Evolutionary conservation across 23 tunicate species (phyloP), one percentile per base, ranked within the genome.

Genomic region (Clavelina lepadiformis): DNA sequence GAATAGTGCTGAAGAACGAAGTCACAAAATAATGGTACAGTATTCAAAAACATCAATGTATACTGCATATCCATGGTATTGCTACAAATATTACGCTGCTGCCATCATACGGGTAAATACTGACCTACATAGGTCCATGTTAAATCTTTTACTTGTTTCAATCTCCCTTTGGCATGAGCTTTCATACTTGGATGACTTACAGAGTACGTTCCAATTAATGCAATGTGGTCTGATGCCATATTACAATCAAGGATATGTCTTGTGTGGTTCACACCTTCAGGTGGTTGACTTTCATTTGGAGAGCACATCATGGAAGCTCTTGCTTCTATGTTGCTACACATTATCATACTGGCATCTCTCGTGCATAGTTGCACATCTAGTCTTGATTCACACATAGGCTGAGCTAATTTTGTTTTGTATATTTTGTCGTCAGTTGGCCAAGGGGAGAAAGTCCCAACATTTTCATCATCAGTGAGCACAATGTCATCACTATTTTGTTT

Each of bases 211-310:
- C 78, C 86, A 35, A 80, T 26, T 1, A 70, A 35, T 1, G 78
- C 72, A n/a, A 80, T 25, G 36, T 70, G 86, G 66, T 70, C 77
- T 61, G 84, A 78, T 6, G 75, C 46, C 78, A 80, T 80, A 2
- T 35, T 31, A 51, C 58, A 56, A 45, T 70, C 72, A 4, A 71
- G 57, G 33, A 70, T 50, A 35, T 63, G 77, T 1, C 86, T 37
- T 32, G 68, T 69, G 2, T 7, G 19, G 31, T 78, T 59, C 15
- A 38, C 31, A 21, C 51, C 69, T 3, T 67, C 67, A 1, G 50
- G 61, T 19, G 68, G 46, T 2, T 36, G 28, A 3, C 30, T 35
- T 0, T 5, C 6, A 18, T 56, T 61, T 1, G 73, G 73, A 2
- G 56, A 20, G 23, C 33, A 31, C 3, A 53, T 4, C 84, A 78